These are phyloP conservation scores for Leptopilina boulardi DNA, from an alignment of 1,140 invertebrate genomes.

Conservation along the genomic window DNA sequence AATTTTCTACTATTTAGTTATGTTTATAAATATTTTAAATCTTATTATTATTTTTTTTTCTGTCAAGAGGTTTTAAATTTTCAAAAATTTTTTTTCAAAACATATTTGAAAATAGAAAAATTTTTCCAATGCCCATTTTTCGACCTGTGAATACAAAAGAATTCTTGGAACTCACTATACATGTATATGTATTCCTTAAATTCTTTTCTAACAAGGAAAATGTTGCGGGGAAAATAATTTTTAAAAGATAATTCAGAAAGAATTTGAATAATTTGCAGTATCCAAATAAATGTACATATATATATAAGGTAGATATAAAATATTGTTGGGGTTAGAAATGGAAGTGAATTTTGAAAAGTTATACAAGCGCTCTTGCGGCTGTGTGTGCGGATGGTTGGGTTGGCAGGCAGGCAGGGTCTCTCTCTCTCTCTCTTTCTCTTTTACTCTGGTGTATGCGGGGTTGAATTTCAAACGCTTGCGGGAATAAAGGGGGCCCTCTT, in stretches of 20 bases:
- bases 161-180: neutral
- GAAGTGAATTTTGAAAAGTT: constrained; percentile 20
- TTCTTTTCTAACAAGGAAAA: neutral
- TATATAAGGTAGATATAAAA: neutral
- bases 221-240: neutral
- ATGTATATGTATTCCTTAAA: neutral
- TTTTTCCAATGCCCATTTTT: constrained; percentile 31
- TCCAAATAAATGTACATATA: neutral
- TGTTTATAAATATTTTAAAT: too few species aligned
- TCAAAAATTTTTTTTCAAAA: too few species aligned
- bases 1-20: too few species aligned
- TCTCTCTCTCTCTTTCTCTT: constrained; percentile 44
- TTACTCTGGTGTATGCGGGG: constrained; percentile 64
- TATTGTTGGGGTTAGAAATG: constrained; percentile 41
- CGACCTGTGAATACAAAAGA: constrained; percentile 16
- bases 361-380: neutral
- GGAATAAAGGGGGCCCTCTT: constrained; percentile 69
- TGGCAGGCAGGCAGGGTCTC: neutral
- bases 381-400: too few species aligned
- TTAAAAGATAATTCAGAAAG: neutral
- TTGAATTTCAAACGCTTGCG: constrained; percentile 73
- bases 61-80: too few species aligned
- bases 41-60: too few species aligned
- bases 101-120: neutral
- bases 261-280: neutral